These are phyloP conservation scores for Eulemur macaco DNA, from an alignment of 2,113 vertebrate genomes.

Conservation along the genomic window DNA sequence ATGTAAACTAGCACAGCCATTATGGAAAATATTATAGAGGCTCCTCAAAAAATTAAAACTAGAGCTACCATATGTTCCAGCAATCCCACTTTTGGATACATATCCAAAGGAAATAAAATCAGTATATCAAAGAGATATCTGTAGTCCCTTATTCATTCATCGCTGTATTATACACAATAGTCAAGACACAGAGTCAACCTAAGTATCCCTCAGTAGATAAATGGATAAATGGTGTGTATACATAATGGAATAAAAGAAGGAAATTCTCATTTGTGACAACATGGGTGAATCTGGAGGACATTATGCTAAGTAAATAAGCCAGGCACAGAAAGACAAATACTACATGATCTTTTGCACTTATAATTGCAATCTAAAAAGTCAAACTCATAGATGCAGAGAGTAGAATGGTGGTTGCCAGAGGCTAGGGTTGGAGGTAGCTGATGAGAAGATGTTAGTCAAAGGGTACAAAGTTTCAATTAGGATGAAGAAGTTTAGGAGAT, in stretches of 20 bases:
- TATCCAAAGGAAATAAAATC: neutral
- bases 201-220: neutral
- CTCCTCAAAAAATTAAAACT: neutral
- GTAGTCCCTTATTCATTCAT: neutral
- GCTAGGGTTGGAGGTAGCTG: too few species aligned
- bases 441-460: neutral
- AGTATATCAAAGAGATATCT: neutral
- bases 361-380: neutral
- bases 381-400: neutral
- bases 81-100: neutral
- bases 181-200: neutral
- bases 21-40: neutral
- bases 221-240: neutral
- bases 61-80: neutral
- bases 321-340: neutral
- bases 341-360: neutral
- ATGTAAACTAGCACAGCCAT: neutral
- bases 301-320: neutral
- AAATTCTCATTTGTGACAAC: neutral
- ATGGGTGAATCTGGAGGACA: neutral
- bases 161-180: neutral
- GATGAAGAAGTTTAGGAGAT: neutral
- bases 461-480: neutral
- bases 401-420: neutral
- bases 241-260: neutral